Base-by-base conservation (phyloP, 2,113 vertebrate species). In the Tetrax tetrax region DNA sequence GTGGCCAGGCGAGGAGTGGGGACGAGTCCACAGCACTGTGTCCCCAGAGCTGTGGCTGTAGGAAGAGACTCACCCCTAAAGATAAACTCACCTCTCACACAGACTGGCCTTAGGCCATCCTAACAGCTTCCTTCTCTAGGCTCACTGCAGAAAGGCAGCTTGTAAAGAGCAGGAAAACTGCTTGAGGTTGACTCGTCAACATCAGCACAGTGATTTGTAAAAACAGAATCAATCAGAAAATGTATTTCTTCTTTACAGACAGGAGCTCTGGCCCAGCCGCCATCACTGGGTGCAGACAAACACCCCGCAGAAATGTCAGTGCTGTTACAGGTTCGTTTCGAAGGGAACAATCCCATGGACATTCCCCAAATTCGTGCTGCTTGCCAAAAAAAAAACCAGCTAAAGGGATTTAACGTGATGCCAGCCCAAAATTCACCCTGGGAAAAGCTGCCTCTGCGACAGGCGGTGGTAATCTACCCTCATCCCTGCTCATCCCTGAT, bases 1-100 rank as follows among this genome's bases (percentile, higher is more conserved):
- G 45, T 1, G 0, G 59, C 60, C 45, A 2, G 60, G 75, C 20
- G 2, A 50, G 74, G 29, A 19, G 20, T 0, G 2, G 19, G 70
- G 31, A 12, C 7, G 59, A 10, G 17, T 29, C 28, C 31, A 4
- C 43, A 27, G 41, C 7, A 4, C 24, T 56, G 4, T 21, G 37
- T 6, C n/a, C 48, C 61, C 4, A 24, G 64, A 71, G 37, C n/a
- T 17, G 8, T 8, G 14, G 63, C 37, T 71, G 4, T 9, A 2
- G 0, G 7, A 23, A 27, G 64, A 54, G 37, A 31, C 64, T 29
- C 72, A 2, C 24, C 3, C 45, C 53, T 59, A 2, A 8, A 9
- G 23, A 13, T 68, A 2, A 48, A 37, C 12, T 56, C 80, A 31
- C 15, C 33, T 48, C 51, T 48, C 3, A 14, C 12, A 48, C 35